Base-by-base conservation (phyloP, 64 coral and sea anemone species). In the Porites australiensis region DNA sequence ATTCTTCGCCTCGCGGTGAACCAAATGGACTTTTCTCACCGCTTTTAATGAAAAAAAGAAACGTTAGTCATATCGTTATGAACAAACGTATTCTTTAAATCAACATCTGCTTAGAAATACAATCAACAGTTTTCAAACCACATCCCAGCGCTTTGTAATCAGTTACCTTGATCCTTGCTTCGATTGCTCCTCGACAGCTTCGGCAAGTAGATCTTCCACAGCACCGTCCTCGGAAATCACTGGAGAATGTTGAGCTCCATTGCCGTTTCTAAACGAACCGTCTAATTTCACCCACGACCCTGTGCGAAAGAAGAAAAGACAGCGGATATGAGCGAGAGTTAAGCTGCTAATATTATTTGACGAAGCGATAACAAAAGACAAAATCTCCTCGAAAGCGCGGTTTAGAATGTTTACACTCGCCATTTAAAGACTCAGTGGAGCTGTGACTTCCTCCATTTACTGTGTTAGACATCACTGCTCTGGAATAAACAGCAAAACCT, bases 201-300 rank as follows among this genome's bases (percentile, higher is more conserved):
- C 95, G 8, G 92, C 92, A 15, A 97, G 78, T 59, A 97, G 62
- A 88, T 97, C 95, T 65, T 94, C 95, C 95, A 97, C 91, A 6
- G 88, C 88, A 21, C 92, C 95, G 47, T 92, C 87, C 50, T 97
- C 92, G 27, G 95, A 97, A 50, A 77, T 93, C 14, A 89, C 87
- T 49, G 95, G 95, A 69, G 95, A 97, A 78, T 94, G 92, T 50
- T 97, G 95, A 55, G 90, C 85, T 61, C 95, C 90, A 71, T 91
- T 94, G 14, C 95, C 92, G 80, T 94, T 94, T 46, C 92, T 93
- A 54, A 81, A 82, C 13, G 95, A 94, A 13, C 81, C 70, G 44
- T 97, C 95, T 20, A 97, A 83, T 50, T 97, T 94, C 9, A 97
- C 95, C 95, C 95, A 97, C 64, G 95, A 97, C 27, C 95, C 95